Evolutionary conservation across 2,797 vertebrate species (phyloP), one percentile per base, ranked within the genome.

Genomic region (Tamandua tetradactyla): DNA sequence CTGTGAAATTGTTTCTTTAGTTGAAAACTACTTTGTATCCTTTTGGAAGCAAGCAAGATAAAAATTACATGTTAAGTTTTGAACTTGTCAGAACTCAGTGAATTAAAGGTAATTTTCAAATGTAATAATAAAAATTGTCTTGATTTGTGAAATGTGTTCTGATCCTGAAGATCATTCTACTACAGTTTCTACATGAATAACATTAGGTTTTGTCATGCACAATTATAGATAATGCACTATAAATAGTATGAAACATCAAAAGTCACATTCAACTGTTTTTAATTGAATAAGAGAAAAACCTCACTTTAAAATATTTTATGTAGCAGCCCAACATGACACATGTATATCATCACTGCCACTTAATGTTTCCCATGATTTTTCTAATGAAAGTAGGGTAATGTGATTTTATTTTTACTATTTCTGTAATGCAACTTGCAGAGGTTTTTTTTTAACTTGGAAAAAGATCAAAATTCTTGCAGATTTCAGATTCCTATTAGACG

Each of bases 381-480:
- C n/a, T 97, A 97, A 97, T 92, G 97, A 27, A 93, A 95, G 96
- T 97, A 97, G 95, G 95, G 96, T 97, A 97, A 96, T 93, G 96
- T 62, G 79, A 97, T 95, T 96, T 94, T 91, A 93, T 96, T 97
- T 97, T 1, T 96, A 78, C 68, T 94, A 93, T 97, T 98, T 97
- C 97, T 88, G 93, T 79, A 98, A 95, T 95, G 97, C 84, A 96
- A 97, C 93, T 97, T 95, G 95, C 13, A 96, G 83, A 64, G 18
- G n/a, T 10, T 27, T 35, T 84, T 40, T 78, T 96, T 96, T 96
- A 95, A 97, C 42, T 98, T 98, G 97, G 97, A 98, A 96, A 96
- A 97, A 94, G 97, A 98, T 98, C 98, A 98, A 98, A 98, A 98
- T 97, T 95, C 96, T 98, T 97, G 92, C 94, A 97, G 95, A 97